Evolutionary conservation across 2,888 invertebrate genomes (phyloP), one percentile per base, ranked within the genome.

Genomic region (Arge pagana): DNA sequence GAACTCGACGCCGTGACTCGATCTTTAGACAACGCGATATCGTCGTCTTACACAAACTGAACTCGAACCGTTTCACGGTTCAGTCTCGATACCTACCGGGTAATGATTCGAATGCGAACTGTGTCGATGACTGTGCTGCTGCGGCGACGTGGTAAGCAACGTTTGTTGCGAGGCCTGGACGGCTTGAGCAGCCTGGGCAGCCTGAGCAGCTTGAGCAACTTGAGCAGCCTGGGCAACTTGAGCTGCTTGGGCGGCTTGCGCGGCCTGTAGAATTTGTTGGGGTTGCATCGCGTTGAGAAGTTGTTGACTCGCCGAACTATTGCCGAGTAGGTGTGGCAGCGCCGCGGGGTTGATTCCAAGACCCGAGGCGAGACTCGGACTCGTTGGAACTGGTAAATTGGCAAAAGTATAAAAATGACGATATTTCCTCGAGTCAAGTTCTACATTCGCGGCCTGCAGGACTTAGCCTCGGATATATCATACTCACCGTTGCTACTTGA

Each of bases 231-330:
- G 66, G 7, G 54, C 53, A 3, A 56, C 57, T 11, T 51, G 57
- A 19, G 56, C 56, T 3, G 64, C 67, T 51, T 75, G 72, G 8
- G 69, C 72, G 18, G 73, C 72, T 52, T 74, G 72, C n/a, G 74
- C 72, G 18, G 73, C 72, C 58, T 75, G 77, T 45, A 74, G 68
- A 57, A 77, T 67, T 65, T 88, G 83, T 71, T 87, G 87, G 19
- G 88, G 87, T 66, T 86, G 87, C 68, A 90, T 78, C 3, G 89
- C 88, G 68, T 87, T 88, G 15, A 90, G 79, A 54, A 90, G 75
- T 69, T 90, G 90, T 68, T 89, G 89, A 61, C 87, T 85, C 36
- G 85, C 79, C 33, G 82, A 80, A 35, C 85, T 85, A 67, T 85
- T 88, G 31, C 88, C 83, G 58, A 90, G 81, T 43, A 90, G 83